Conservation (phyloP, 2,113 vertebrate genomes). For the Oriolus oriolus region DNA sequence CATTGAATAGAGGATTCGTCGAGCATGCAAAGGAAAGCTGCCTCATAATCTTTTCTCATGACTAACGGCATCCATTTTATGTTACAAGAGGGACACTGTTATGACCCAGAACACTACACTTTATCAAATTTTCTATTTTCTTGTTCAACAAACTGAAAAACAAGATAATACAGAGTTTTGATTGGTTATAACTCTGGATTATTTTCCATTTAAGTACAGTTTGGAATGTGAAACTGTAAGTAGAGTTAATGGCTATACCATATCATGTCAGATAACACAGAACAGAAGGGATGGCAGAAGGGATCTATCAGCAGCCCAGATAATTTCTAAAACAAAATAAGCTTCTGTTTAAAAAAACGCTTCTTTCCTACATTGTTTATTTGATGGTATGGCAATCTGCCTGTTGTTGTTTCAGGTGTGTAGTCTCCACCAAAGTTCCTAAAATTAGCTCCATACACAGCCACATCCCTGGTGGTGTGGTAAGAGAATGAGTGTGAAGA, state of each 20-base stretch:
- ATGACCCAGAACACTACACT: neutral
- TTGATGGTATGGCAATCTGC: neutral
- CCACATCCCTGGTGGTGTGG: neutral
- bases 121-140: neutral
- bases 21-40: neutral
- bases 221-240: conserved; percentile 20
- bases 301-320: conserved; percentile 32
- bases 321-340: conserved; percentile 49
- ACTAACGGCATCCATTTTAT: neutral
- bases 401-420: conserved; percentile 60
- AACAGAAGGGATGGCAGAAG: conserved; percentile 26
- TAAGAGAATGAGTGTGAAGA: neutral
- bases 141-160: neutral
- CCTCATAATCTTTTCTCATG: neutral
- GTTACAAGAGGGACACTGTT: neutral
- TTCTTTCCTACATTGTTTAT: conserved; percentile 32
- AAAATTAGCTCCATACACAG: neutral
- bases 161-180: neutral
- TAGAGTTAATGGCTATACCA: conserved; percentile 12
- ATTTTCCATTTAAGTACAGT: conserved; percentile 10
- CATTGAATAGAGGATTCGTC: neutral
- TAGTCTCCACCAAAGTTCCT: conserved; percentile 9
- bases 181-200: neutral
- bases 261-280: neutral
- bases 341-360: neutral